A percentile compares a stretch with the other conserved stretches of the same genome.
phyloP scores from a whole-genome alignment of 2,888 invertebrate species.

The Agrochola lota region DNA sequence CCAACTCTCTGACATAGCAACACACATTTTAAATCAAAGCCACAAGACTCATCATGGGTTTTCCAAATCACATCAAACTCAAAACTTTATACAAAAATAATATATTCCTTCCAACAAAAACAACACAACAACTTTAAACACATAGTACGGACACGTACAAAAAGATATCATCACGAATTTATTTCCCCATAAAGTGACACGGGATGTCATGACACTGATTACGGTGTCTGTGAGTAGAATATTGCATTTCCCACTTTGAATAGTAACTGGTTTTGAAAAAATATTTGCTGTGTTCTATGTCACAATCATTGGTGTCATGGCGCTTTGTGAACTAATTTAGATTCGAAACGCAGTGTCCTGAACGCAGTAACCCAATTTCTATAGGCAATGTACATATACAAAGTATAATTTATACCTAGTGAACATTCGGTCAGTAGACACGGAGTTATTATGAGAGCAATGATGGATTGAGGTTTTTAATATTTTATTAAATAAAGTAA shows the following conservation, averaged over 20 bases:
- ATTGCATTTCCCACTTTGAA: conserved; percentile 34
- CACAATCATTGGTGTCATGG: background rate
- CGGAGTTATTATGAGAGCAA: too few relatives aligned
- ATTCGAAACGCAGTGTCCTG: conserved; percentile 13
- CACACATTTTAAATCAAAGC: background rate
- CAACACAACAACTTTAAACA: conserved; percentile 3
- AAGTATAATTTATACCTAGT: background rate
- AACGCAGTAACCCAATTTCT: background rate
- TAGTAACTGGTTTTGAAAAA: background rate
- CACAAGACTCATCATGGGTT: background rate
- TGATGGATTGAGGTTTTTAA: background rate
- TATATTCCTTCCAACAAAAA: background rate
- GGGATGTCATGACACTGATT: conserved; percentile 32
- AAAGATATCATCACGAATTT: conserved; percentile 32
- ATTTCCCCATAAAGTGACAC: background rate
- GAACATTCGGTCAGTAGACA: background rate
- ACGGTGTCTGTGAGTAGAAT: conserved; percentile 5
- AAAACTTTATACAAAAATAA: conserved; percentile 6
- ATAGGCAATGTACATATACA: background rate
- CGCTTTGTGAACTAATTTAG: conserved; percentile 1
- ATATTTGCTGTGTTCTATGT: background rate
- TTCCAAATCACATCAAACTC: conserved; percentile 14
- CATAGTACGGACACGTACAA: background rate
- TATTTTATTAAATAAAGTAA: background rate
- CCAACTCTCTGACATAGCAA: background rate